Percentiles rank a stretch among this genome's conserved stretches.
Conservation (phyloP, 2,113 vertebrate species). For the Engystomops pustulosus region DNA sequence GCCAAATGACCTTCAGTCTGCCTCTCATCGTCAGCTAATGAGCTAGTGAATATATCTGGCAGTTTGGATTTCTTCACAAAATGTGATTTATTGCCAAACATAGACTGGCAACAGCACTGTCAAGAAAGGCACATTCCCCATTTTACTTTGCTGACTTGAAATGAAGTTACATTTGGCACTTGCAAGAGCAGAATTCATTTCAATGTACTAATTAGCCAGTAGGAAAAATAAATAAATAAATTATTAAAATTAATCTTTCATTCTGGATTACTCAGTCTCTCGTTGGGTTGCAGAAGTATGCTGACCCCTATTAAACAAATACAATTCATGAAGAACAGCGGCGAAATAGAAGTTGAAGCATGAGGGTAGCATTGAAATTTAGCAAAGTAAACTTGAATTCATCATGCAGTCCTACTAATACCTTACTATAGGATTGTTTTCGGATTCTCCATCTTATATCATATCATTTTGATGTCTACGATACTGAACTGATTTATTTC, state of each 20-base stretch:
- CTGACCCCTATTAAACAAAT: neutral
- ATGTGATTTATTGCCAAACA: constrained; percentile 50
- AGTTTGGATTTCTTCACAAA: constrained; percentile 40
- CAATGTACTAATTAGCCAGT: constrained; percentile 31
- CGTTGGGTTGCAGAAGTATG: neutral
- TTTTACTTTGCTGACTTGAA: constrained; percentile 32
- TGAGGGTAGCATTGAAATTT: neutral
- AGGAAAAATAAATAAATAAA: neutral
- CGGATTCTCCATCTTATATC: too few relatives aligned
- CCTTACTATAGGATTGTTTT: neutral
- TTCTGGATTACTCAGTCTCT: neutral
- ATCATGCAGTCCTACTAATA: neutral
- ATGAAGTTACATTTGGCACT: constrained; percentile 26
- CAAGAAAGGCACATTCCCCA: constrained; percentile 27
- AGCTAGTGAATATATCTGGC: constrained; percentile 51
- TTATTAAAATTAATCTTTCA: constrained; percentile 1
- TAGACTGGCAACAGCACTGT: constrained; percentile 30
- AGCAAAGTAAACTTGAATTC: neutral
- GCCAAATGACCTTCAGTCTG: constrained; percentile 38
- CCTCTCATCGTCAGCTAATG: constrained; percentile 40
- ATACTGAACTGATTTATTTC: too few relatives aligned
- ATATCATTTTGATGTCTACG: too few relatives aligned
- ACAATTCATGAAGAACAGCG: neutral
- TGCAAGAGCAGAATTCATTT: constrained; percentile 6
- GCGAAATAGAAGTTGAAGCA: neutral